A percentile compares a stretch with the other conserved stretches of the same genome.
These are phyloP conservation scores for Arenicola marina DNA, from an alignment of 2,888 invertebrate species.

Conservation along the genomic window DNA sequence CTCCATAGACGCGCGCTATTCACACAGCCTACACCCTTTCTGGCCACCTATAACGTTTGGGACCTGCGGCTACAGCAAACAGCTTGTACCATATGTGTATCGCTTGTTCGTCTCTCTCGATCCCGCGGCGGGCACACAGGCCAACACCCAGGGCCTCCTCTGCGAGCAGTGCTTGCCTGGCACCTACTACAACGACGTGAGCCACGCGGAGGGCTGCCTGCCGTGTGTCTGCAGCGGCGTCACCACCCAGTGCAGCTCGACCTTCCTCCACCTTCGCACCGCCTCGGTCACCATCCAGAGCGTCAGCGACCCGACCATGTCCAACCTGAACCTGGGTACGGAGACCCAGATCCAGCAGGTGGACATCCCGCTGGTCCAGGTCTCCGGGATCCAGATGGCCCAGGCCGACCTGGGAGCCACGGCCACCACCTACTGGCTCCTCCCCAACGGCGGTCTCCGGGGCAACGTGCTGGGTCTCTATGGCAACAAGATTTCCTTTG, in stretches of 20 bases:
- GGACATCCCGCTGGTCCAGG: not conserved
- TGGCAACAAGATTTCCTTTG: slow-evolving; percentile 15
- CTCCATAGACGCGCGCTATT: too few relatives aligned
- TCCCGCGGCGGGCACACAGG: too few relatives aligned
- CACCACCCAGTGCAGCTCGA: slow-evolving; percentile 27
- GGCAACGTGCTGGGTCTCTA: slow-evolving; percentile 36
- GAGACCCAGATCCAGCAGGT: not conserved
- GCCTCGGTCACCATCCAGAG: not conserved
- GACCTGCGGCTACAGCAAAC: too few relatives aligned
- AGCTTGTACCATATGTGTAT: too few relatives aligned
- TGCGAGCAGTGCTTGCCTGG: slow-evolving; percentile 33
- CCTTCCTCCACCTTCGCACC: slow-evolving; percentile 6
- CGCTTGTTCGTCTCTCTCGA: too few relatives aligned
- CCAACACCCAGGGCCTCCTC: slow-evolving; percentile 23
- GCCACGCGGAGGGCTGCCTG: slow-evolving; percentile 33
- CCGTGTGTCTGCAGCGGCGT: slow-evolving; percentile 40
- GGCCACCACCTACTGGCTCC: slow-evolving; percentile 21
- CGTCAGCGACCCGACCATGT: not conserved
- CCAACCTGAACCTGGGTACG: not conserved
- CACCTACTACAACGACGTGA: slow-evolving; percentile 23
- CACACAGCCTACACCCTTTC: too few relatives aligned
- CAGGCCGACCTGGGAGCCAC: slow-evolving; percentile 7
- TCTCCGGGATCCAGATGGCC: slow-evolving; percentile 13
- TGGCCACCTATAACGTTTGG: too few relatives aligned
- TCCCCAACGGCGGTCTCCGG: slow-evolving; percentile 3